phyloP scores from a whole-genome alignment of 2,888 invertebrate species.

The Amorpha juglandis region DNA sequence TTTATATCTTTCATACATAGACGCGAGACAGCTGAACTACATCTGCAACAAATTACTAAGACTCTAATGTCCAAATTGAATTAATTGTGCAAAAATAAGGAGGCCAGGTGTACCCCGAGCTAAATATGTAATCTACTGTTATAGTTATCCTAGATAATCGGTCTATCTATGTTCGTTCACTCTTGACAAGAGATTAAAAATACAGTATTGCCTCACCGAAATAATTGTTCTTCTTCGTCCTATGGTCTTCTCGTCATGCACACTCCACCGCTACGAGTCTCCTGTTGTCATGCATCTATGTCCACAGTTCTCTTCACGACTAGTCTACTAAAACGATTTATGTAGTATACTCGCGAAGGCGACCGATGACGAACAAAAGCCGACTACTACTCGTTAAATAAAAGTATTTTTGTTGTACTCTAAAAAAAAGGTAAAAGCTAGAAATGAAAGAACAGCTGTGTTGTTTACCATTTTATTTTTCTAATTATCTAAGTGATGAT shows the following conservation, averaged over 20 bases:
- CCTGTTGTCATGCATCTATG: conserved; percentile 73
- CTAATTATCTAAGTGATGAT: conserved; percentile 81
- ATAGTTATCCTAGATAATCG: background rate
- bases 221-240: conserved; percentile 42
- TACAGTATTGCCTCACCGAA: conserved; percentile 60
- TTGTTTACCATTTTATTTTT: conserved; percentile 78
- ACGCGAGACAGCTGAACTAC: no score
- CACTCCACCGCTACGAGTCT: conserved; percentile 65
- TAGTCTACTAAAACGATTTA: conserved; percentile 38
- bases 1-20: no score
- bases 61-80: no score
- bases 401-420: conserved; percentile 51
- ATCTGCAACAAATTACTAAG: no score
- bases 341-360: conserved; percentile 60
- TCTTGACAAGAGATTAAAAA: conserved; percentile 32
- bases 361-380: conserved; percentile 69
- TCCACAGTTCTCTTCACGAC: conserved; percentile 48
- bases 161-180: background rate
- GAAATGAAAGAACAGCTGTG: conserved; percentile 82
- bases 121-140: no score
- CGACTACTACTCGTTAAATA: conserved; percentile 64
- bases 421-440: conserved; percentile 75
- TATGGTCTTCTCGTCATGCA: conserved; percentile 56
- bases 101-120: no score
- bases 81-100: no score